Base-by-base conservation (phyloP, 2,797 vertebrate species). In the Eleutherodactylus coqui region DNA sequence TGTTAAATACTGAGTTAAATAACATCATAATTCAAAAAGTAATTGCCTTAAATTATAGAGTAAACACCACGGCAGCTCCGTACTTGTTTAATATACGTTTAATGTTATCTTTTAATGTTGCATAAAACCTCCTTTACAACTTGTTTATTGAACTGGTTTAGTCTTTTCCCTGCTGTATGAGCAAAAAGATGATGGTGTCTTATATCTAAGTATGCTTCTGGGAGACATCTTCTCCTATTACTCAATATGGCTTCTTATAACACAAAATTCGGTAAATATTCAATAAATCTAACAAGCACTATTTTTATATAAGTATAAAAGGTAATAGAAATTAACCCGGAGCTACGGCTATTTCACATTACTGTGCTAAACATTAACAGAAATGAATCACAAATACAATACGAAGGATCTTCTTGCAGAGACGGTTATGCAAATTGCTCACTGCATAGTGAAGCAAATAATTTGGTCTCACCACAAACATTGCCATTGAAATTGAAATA, bases 121-220 rank as follows among this genome's bases (percentile, higher is more conserved):
- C 93, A 95, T 95, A 95, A 95, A 95, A 93, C 90, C 94, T 93
- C 94, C 62, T 93, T 94, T 94, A 95, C 95, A 95, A 96, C 82
- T 84, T 84, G 96, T 96, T 97, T 98, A 97, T 83, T 87, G 80
- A 78, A 70, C 72, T 73, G 76, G 94, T 95, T 94, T 95, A 96
- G 97, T 97, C 96, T 94, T 95, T 95, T 98, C 98, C 96, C 95
- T 96, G 96, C 97, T 95, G 95, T 95, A 96, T 96, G 96, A 97
- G 96, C 97, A 97, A 94, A 97, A 98, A 97, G 96, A 98, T 98
- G 97, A 99, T 97, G 94, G 96, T 96, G 95, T 96, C 96, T 98
- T 97, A 97, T 94, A 87, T 94, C 92, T 96, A 96, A 98, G 95
- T 96, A 94, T 92, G 90, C 97, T 94, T 96, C 94, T 92, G 97